A percentile compares a stretch with the other conserved stretches of the same genome.
Conservation (phyloP, 2,113 vertebrate genomes). For the Trochalopteron elliotii region DNA sequence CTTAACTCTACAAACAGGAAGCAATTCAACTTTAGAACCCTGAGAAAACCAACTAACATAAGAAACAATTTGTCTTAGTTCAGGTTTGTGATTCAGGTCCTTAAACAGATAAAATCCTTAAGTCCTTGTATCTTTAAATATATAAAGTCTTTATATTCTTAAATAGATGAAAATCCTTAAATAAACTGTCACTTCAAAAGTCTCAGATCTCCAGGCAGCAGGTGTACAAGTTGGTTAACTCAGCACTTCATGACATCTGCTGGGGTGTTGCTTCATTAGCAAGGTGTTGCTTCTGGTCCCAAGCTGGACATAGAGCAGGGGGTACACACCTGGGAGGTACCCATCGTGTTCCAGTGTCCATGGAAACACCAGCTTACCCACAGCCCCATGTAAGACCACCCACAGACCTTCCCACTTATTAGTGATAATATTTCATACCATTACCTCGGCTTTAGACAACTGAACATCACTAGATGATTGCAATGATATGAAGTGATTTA, state of each 20-base stretch:
- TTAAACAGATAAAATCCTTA: background rate
- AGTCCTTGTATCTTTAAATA: background rate
- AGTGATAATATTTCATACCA: background rate
- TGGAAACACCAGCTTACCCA: background rate
- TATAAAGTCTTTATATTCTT: background rate
- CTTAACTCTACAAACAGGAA: background rate
- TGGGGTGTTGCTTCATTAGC: background rate
- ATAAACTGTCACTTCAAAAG: background rate
- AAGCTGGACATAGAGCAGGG: background rate
- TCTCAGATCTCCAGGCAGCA: background rate
- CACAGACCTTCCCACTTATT: background rate
- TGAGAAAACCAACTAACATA: background rate
- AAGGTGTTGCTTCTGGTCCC: background rate
- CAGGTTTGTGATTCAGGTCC: background rate
- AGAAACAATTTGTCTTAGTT: background rate
- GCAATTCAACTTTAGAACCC: background rate
- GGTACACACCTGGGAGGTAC: background rate
- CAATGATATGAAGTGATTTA: background rate
- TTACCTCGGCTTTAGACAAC: background rate
- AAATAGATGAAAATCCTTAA: background rate
- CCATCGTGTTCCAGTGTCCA: rapidly evolving
- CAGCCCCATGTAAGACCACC: background rate
- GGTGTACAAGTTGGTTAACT: background rate
- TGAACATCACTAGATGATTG: background rate
- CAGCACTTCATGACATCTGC: background rate